Base-by-base conservation (phyloP, 30 jellyfish, hydroid and myxozoan species). In the Cassiopea andromeda region DNA sequence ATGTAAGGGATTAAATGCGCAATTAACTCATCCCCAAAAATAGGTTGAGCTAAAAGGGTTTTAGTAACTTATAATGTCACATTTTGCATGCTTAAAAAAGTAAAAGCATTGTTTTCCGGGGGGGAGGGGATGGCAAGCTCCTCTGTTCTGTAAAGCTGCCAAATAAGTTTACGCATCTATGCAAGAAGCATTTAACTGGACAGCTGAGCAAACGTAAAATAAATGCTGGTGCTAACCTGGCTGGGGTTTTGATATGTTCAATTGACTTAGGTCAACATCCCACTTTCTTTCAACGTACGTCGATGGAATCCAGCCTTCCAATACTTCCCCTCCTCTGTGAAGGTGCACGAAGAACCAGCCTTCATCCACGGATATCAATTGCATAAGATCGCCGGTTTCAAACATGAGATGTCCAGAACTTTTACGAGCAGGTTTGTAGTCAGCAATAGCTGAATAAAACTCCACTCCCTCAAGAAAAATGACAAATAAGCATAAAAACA, bases 221-320 rank as follows among this genome's bases (percentile, higher is more conserved):
- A 1, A 67, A 60, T 54, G 16, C 68, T 7, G 17, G 60, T 14
- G 0, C 84, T 19, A 60, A 85, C 93, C 93, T 17, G 82, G n/a
- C 8, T 2, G 78, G 3, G 17, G 93, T 67, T 81, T 79, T 9
- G 89, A 73, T 9, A 60, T 60, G 46, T 77, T 78, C 90, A 78
- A 12, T 43, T 79, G 78, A 46, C 88, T 95, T 18, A 75, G 44
- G 68, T 82, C 94, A 59, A 87, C 79, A 85, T 88, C 97, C 91
- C 85, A 77, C 45, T 77, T 87, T 75, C 98, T 59, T 84, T 91
- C 97, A 1, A 95, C 82, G 81, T 87, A 91, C 13, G 87, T 95
- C 70, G 97, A 93, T 48, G 99, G 99, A 8, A 95, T 98, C 99
- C 99, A 95, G 27, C 99, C 99, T 83, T 95, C 97, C 73, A 47